Evolutionary conservation across 1,140 invertebrate species (phyloP), one percentile per base, ranked within the genome.

Genomic region (Neotoxoptera formosana): DNA sequence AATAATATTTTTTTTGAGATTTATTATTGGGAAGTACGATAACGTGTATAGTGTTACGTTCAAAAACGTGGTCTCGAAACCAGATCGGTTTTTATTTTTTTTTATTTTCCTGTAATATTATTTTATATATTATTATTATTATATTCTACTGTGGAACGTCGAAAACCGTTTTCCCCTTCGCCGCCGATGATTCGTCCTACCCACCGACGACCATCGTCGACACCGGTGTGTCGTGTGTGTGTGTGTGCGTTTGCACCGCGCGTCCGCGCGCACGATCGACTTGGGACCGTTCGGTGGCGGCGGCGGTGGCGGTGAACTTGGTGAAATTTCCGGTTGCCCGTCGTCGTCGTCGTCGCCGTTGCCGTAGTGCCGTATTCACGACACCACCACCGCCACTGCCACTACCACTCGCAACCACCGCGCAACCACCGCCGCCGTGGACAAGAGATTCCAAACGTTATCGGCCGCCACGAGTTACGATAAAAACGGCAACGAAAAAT

Each of bases 261-360:
- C 76, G 48, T 81, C 45, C 86, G 86, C 30, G 90, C 76, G 48
- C 91, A 93, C 91, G 81, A 93, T 86, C 91, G 91, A 92, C 76
- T 92, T 92, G 91, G 81, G 81, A 93, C 91, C 48, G 91, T 86
- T 93, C 91, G 91, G 81, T 76, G 48, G 89, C 89, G 56, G 89
- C 47, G 90, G 90, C 90, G 90, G 60, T 36, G 60, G 81, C 76
- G 91, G 76, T 93, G 91, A 93, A 84, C 91, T 93, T 93, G 91
- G 91, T 93, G 91, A 93, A 93, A 93, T 93, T 93, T 93, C 91
- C 91, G 91, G 91, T 93, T 93, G 48, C 45, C 91, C 91, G 91
- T 93, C 67, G 76, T 76, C 34, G 56, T n/a, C n/a, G n/a, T 20
- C 53, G 30, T 17, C n/a, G 25, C n/a, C 41, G 36, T 9, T 36